Percentiles rank a stretch among this genome's conserved stretches.
phyloP scores from a whole-genome alignment of 2,797 vertebrate genomes.

The Syngnathus rostellatus region DNA sequence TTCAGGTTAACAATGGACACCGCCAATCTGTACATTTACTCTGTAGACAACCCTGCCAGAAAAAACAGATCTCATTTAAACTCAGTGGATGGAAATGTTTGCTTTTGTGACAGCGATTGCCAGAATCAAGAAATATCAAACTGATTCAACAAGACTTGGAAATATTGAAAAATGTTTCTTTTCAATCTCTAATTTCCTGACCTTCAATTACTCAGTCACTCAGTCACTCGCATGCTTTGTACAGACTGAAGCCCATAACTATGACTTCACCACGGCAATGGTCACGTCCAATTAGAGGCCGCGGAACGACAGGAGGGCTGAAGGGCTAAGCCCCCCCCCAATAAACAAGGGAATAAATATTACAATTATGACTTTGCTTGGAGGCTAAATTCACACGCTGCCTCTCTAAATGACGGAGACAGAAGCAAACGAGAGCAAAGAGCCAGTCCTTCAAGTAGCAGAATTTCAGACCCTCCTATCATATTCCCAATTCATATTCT shows the following conservation, averaged over 20 bases:
- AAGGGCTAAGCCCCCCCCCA: constrained; percentile 8
- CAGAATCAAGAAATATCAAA: constrained; percentile 44
- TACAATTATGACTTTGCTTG: constrained; percentile 37
- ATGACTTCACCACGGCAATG: constrained; percentile 52
- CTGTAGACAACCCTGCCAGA: constrained; percentile 28
- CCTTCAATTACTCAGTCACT: constrained; percentile 33
- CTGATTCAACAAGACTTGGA: constrained; percentile 39
- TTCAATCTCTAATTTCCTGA: constrained; percentile 19
- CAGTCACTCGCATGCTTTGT: constrained; percentile 24
- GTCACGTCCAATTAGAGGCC: constrained; percentile 46
- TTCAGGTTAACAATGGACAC: constrained; percentile 23
- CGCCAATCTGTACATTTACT: constrained; percentile 34
- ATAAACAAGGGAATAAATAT: constrained; percentile 52
- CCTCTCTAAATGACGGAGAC: constrained; percentile 50
- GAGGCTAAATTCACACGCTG: constrained; percentile 40
- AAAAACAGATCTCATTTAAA: constrained; percentile 33
- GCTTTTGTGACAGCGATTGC: constrained; percentile 28
- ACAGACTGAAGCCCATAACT: constrained; percentile 24
- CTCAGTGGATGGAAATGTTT: constrained; percentile 30
- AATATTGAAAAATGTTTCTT: constrained; percentile 30
- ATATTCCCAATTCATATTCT: constrained; percentile 46
- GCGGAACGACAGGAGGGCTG: constrained; percentile 31
- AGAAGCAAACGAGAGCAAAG: constrained; percentile 50
- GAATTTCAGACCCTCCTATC: constrained; percentile 34
- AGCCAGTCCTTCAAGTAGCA: constrained; percentile 49